Conservation (phyloP, 2,113 vertebrate genomes). For the Piprites chloris region DNA sequence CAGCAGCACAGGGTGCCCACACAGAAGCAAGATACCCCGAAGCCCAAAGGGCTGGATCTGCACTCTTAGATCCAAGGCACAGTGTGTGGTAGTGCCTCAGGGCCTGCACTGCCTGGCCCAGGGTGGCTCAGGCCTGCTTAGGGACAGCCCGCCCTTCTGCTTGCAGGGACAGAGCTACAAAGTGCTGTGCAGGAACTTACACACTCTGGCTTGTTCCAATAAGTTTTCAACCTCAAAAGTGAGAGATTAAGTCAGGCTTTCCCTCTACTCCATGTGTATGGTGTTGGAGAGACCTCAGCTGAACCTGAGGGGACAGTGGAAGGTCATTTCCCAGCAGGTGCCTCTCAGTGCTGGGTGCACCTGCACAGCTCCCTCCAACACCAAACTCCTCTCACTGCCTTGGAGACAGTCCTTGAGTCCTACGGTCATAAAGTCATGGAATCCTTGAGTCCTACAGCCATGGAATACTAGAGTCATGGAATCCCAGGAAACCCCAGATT, state of each 20-base stretch:
- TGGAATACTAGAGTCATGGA: neutral
- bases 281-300: neutral
- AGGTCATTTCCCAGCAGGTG: neutral
- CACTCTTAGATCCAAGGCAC: neutral
- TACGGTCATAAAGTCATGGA: neutral
- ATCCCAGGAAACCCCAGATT: neutral
- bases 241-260: neutral
- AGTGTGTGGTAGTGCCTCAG: neutral
- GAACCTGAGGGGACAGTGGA: neutral
- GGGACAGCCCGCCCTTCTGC: neutral
- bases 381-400: neutral
- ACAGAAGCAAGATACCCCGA: neutral
- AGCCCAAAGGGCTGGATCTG: neutral
- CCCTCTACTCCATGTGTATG: neutral
- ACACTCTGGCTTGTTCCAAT: accelerated
- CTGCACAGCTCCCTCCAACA: accelerated
- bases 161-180: neutral
- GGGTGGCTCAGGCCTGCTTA: neutral
- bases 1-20: neutral
- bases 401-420: neutral
- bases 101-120: too few species aligned
- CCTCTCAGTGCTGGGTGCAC: accelerated
- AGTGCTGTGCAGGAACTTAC: accelerated
- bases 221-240: neutral
- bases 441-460: neutral